Evolutionary conservation across 2,113 vertebrate species (phyloP), one percentile per base, ranked within the genome.

Genomic region (Himantopus leucocephalus): DNA sequence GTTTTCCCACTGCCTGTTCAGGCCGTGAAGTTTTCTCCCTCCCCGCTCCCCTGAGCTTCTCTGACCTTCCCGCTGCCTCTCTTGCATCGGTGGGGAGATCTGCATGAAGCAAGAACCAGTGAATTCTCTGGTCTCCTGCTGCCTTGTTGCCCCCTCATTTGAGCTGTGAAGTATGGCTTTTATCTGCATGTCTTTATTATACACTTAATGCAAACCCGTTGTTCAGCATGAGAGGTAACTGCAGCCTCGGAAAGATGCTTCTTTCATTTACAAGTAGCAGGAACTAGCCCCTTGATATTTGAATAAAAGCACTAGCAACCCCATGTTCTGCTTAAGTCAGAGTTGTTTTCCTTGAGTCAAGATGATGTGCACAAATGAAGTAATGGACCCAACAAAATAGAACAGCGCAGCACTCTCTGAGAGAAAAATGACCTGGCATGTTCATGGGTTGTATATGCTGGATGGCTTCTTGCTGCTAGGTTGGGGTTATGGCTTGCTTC

Each of bases 361-460:
- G 72, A 21, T 83, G 71, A 76, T 85, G 34, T 0, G 2, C 53
- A 39, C 63, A 52, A 71, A 78, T 48, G 20, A 93, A 55, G 43
- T 52, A 55, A 63, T 34, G 24, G 48, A 32, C 75, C 6, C 35
- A 30, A 32, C 11, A 12, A 12, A 71, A 21, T 8, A 20, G 52
- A 91, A 12, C 27, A 64, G n/a, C 0, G 2, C n/a, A 34, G n/a
- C 8, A 15, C 27, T 13, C 10, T 32, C 29, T 10, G 26, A 41
- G 53, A 53, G 30, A 34, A 73, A 70, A 71, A 34, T 2, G 5
- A 47, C 50, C 39, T 0, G 0, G 3, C 35, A 12, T 0, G 0
- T 62, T 52, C 0, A 4, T 3, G 11, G 76, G 8, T 16, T 60
- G 26, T 48, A 4, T 72, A 1, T 87, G 18, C 29, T 47, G 9